Base-by-base conservation (phyloP, 1,140 invertebrate species). In the Melipona quadrifasciata region DNA sequence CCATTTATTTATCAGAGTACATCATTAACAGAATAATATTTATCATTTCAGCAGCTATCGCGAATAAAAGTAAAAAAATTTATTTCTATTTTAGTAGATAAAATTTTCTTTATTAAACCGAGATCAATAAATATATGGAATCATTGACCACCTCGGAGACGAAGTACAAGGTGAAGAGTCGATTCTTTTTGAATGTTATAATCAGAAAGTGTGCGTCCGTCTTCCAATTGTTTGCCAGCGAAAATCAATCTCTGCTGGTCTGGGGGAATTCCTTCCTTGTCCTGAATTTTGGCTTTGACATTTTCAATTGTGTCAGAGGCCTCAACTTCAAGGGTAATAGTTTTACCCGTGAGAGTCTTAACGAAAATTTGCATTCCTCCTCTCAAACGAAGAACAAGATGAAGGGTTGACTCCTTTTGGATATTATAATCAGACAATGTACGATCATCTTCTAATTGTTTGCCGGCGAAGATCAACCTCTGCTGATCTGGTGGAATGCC, bases 321-420 rank as follows among this genome's bases (percentile, higher is more conserved):
- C 87, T 98, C 97, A 3, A 98, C 97, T 92, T 98, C 97, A 0
- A 98, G 93, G 0, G 97, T 98, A 83, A 98, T 98, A 5, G 97
- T 98, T 93, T 98, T 98, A 0, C 97, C 97, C 6, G 97, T 97
- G 0, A 98, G 92, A 5, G 97, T 98, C 91, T 97, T 97, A 0
- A 97, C 97, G 88, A 97, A 98, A 90, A 98, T 97, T 93, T 98
- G 97, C 97, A 98, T 98, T 39, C 96, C 96, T 92, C 97, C 97
- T 84, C 97, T 93, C 4, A 98, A 95, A 89, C 97, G 95, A 0
- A 98, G 93, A 1, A 98, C 97, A 61, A 98, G 93, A 92, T 98
- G 97, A 2, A 97, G 95, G 0, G 97, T 97, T 0, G 96, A 97
- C 82, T 97, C 96, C 77, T 97, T 97, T 90, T 98, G 97, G 85